Evolutionary conservation across 1,140 invertebrate species (phyloP).

Genomic region (Macrotrachela quadricornifera): DNA sequence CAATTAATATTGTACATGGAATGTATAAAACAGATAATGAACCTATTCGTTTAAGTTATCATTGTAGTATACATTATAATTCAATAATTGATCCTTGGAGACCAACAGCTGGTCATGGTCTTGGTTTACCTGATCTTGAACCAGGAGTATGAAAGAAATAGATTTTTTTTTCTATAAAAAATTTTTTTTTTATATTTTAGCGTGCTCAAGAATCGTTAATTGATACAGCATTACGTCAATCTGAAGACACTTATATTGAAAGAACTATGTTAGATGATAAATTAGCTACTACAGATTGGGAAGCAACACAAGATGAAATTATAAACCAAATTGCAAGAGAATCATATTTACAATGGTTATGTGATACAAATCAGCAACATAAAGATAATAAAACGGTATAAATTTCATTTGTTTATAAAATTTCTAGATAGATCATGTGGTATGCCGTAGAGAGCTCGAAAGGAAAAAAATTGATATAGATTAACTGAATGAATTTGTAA

Average conservation of each 20-base stretch:
- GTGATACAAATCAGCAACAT: too few species aligned
- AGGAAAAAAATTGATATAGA: too few species aligned
- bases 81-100: conserved; percentile 69
- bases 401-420: too few species aligned
- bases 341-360: conserved; percentile 64
- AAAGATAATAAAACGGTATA: too few species aligned
- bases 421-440: too few species aligned
- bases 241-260: conserved; percentile 64
- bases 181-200: conserved; percentile 19
- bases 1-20: conserved; percentile 71
- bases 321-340: conserved; percentile 64
- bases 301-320: conserved; percentile 72
- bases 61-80: conserved; percentile 70
- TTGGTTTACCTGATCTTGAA: conserved; percentile 60
- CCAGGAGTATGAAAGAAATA: conserved; percentile 38
- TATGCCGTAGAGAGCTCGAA: too few species aligned
- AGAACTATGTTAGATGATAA: conserved; percentile 81
- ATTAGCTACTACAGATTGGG: conserved; percentile 69
- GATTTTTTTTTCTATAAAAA: neutral
- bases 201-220: conserved; percentile 50
- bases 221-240: conserved; percentile 53
- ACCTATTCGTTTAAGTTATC: conserved; percentile 68
- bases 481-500: too few species aligned
- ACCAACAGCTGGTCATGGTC: conserved; percentile 52
- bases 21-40: conserved; percentile 46